Base-by-base conservation (phyloP, 2,888 invertebrate genomes). In the Drosophila macrospina region DNA sequence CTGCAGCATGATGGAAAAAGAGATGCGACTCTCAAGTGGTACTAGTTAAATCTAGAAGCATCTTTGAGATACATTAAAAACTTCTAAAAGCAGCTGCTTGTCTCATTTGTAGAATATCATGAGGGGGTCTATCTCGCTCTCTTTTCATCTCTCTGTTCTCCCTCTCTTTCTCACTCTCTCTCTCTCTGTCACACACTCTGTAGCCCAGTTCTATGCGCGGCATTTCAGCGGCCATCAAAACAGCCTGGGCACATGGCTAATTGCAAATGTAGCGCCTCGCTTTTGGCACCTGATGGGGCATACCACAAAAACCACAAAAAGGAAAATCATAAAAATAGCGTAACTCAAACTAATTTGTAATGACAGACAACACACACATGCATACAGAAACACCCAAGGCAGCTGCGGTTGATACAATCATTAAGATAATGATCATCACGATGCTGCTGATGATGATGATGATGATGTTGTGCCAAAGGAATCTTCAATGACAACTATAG, bases 281-380 rank as follows among this genome's bases (percentile, higher is more conserved):
- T 78, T 87, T 85, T 82, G 82, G 82, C 87, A 82, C 87, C 87
- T 82, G 82, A 82, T 82, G 87, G 85, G 82, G 75, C 87, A 82
- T 85, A 66, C 39, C 47, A 63, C 55, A 66, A 67, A 57, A 65
- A 44, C 72, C 61, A 39, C 62, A 70, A 64, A 63, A 42, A 69
- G 57, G 51, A 50, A 56, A 55, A 54, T 62, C 60, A 52, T 78
- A 68, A 60, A 78, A 79, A 60, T 78, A 62, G 67, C 47, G 62
- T 44, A 44, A 75, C 72, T 69, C 63, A 74, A 74, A 71, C 69
- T 84, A 78, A 86, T 86, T 83, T 76, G 71, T 79, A 87, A 71
- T 81, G 82, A 87, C 82, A 84, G 84, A 83, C 71, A 54, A 37
- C 54, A 59, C 62, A 61, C 15, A 61, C 36, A 47, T 1, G 4